These are phyloP conservation scores for Periophthalmus modestus DNA, from an alignment of 2,113 vertebrate genomes.

Conservation along the genomic window DNA sequence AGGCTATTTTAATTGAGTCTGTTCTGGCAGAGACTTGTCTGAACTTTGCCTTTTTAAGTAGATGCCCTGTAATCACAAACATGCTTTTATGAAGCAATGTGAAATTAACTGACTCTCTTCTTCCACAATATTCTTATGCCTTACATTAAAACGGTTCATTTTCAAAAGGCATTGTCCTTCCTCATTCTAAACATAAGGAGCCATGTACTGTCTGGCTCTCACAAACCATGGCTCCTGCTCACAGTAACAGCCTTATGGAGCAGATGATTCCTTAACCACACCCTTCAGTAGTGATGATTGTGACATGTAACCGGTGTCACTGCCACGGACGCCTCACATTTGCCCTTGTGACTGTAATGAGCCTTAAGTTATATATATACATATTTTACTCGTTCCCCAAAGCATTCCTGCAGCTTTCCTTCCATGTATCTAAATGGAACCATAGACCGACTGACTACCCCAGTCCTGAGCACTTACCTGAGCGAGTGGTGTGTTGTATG, in stretches of 20 bases:
- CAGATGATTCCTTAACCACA: too few relatives aligned
- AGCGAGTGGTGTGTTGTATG: slow-evolving; percentile 40
- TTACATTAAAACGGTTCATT: too few relatives aligned
- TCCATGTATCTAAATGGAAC: too few relatives aligned
- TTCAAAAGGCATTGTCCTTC: too few relatives aligned
- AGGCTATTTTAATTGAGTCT: not conserved
- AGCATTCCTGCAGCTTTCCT: too few relatives aligned
- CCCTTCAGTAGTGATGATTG: not conserved
- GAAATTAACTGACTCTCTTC: not conserved
- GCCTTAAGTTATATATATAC: not conserved
- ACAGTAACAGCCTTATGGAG: too few relatives aligned
- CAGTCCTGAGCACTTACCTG: slow-evolving; percentile 31
- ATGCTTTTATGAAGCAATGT: not conserved
- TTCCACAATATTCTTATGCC: too few relatives aligned
- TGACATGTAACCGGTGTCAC: not conserved
- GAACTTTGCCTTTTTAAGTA: not conserved
- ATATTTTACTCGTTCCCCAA: too few relatives aligned
- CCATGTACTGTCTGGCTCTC: too few relatives aligned
- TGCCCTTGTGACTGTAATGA: not conserved
- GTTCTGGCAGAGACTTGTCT: not conserved
- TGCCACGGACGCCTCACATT: not conserved
- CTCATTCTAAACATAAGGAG: too few relatives aligned
- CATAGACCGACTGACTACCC: slow-evolving; percentile 20
- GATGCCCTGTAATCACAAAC: not conserved
- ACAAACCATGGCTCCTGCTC: too few relatives aligned